These are phyloP conservation scores for Rhogogaster chlorosoma DNA, from an alignment of 2,888 invertebrate species.

Conservation along the genomic window DNA sequence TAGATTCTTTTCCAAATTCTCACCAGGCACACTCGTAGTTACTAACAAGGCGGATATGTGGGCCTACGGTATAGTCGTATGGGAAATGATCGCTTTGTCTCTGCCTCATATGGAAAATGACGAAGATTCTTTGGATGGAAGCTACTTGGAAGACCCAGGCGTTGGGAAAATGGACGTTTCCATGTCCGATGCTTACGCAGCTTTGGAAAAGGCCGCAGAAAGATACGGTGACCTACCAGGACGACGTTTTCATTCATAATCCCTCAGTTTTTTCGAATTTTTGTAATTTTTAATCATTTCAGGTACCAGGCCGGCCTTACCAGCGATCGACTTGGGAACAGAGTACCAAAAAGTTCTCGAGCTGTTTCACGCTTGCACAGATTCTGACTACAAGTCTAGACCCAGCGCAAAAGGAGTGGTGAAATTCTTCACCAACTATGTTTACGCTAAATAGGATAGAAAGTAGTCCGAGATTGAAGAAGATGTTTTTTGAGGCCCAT, in stretches of 20 bases:
- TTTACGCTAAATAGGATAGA: slow-evolving; percentile 59
- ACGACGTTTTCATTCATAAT: background rate
- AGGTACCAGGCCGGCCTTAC: slow-evolving; percentile 87
- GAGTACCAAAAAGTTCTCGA: slow-evolving; percentile 84
- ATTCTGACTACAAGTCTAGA: slow-evolving; percentile 80
- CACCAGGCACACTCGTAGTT: slow-evolving; percentile 79
- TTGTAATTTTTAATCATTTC: slow-evolving; percentile 54
- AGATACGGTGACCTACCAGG: slow-evolving; percentile 45
- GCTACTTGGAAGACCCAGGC: slow-evolving; percentile 66
- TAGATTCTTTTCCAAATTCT: slow-evolving; percentile 15
- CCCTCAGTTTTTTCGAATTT: slow-evolving; percentile 6
- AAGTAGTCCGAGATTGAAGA: background rate
- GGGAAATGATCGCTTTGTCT: slow-evolving; percentile 89
- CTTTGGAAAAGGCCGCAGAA: slow-evolving; percentile 52
- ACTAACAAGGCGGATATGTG: slow-evolving; percentile 89
- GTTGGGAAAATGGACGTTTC: slow-evolving; percentile 41
- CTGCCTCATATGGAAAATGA: slow-evolving; percentile 82
- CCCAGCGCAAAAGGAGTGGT: slow-evolving; percentile 82
- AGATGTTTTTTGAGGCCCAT: background rate
- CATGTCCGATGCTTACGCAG: background rate
- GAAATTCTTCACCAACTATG: slow-evolving; percentile 75
- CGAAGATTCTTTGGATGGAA: slow-evolving; percentile 62
- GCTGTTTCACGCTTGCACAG: slow-evolving; percentile 87
- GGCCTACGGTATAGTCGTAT: slow-evolving; percentile 88
- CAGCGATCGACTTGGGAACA: slow-evolving; percentile 81